Base-by-base conservation (phyloP, 2,113 vertebrate genomes). In the Ardeotis arabs region DNA sequence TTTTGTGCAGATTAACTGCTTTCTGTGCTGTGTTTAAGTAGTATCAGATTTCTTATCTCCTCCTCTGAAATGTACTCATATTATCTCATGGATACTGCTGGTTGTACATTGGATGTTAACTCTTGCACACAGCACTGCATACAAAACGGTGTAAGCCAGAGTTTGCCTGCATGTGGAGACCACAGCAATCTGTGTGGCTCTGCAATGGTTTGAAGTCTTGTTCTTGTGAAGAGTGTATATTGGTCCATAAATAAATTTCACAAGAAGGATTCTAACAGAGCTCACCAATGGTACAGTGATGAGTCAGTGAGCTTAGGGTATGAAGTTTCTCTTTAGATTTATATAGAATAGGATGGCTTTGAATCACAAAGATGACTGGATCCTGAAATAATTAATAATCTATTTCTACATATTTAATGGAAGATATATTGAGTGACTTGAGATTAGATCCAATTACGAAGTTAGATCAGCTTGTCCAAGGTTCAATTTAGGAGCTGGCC, bases 241-340 rank as follows among this genome's bases (percentile, higher is more conserved):
- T 47, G 9, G 20, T 70, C 22, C 1, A 0, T 63, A 87, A 89
- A 70, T 74, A 78, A 74, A 82, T 52, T 75, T 82, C 35, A 44
- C 16, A 37, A 39, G 52, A 56, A 64, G 20, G 5, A 33, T 79
- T 82, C 52, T 74, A 56, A 25, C 47, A 64, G 66, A 75, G 14
- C 23, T 75, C 28, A 23, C 29, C 2, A 5, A 10, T 0, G 3
- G 35, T 60, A 47, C 19, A 63, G 14, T 0, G 0, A 60, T 82
- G 39, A 95, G 25, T 52, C 66, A 79, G 23, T 60, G 66, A 68
- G 24, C 37, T 83, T 78, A 86, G 62, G 23, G 44, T 64, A 70
- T 58, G 81, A 87, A 82, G 24, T 33, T 76, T 87, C 58, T 82
- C 33, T 50, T 94, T 64, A 87, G 29, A 41, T 64, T 88, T 85